Evolutionary conservation across 2,113 vertebrate genomes (phyloP), one percentile per base, ranked within the genome.

Genomic region (Ctenomys sociabilis): DNA sequence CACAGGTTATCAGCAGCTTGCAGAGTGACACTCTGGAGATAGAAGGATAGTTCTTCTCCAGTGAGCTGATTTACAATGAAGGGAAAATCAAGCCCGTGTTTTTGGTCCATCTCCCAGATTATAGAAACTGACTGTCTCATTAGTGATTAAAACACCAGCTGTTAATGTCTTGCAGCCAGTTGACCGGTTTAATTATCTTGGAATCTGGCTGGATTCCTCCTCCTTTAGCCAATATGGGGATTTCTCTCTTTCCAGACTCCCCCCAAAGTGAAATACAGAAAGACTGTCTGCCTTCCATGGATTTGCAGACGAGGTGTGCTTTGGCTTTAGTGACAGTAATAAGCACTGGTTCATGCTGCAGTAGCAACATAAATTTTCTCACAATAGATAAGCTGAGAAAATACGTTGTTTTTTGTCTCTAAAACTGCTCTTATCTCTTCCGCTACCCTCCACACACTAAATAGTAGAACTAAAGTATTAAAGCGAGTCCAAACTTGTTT

Each of bases 141-240:
- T 97, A 95, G 93, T 92, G 95, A 96, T 96, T 95, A 95, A 95
- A 95, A 94, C 26, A 93, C 83, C 90, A 94, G 85, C 95, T 97
- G 82, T 91, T 96, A 94, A 88, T 94, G 52, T 95, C 93, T 95
- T 92, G 8, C 90, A 96, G 35, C 70, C 0, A 7, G 93, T 81
- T 95, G 96, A 94, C 94, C 95, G 95, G 73, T 88, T 96, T 97
- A 89, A 96, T 96, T 93, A 95, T 89, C 49, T 89, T 95, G 73
- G 30, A 95, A 97, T 96, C 82, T 88, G 57, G 90, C 97, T 92
- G 78, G 57, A 84, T 78, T 95, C 24, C 45, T 92, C 72, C 90
- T 88, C 77, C 88, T 96, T 96, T 86, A 80, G 82, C 78, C 73
- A 96, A 66, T 37, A 61, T 66, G 61, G 43, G 70, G 26, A 90